phyloP scores from a whole-genome alignment of 2,888 invertebrate genomes.

The Kuschelorhynchus macadamiae region DNA sequence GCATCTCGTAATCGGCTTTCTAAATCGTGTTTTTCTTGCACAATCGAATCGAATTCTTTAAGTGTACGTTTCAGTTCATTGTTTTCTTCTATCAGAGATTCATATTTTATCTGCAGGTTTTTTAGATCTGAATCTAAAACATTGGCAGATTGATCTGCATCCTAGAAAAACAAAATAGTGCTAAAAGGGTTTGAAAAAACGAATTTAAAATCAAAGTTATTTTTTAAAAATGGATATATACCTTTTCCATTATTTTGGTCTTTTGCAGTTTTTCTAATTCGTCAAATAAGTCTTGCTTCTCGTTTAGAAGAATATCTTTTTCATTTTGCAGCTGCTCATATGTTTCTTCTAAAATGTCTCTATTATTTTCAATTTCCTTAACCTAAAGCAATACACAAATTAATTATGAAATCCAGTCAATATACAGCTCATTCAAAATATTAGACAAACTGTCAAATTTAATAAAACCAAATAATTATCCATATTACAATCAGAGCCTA shows the following conservation, averaged over 20 bases:
- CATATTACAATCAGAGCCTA: too few relatives aligned
- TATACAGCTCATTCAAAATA: too few relatives aligned
- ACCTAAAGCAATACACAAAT: slow-evolving; percentile 28
- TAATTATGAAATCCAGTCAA: background rate
- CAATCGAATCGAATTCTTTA: slow-evolving; percentile 56
- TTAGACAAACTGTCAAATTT: too few relatives aligned
- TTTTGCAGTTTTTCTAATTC: slow-evolving; percentile 31
- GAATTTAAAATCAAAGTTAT: too few relatives aligned
- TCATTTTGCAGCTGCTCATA: slow-evolving; percentile 68
- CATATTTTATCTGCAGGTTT: slow-evolving; percentile 54
- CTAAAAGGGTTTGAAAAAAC: too few relatives aligned
- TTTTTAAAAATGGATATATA: too few relatives aligned
- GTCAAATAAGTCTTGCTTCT: slow-evolving; percentile 64
- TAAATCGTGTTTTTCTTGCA: slow-evolving; percentile 60
- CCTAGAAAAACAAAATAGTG: slow-evolving; percentile 2
- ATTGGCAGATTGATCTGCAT: slow-evolving; percentile 23
- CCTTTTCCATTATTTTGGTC: slow-evolving; percentile 8
- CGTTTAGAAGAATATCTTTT: slow-evolving; percentile 69
- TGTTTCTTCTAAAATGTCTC: slow-evolving; percentile 66
- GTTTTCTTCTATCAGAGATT: slow-evolving; percentile 59
- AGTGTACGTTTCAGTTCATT: slow-evolving; percentile 57
- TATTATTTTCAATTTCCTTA: slow-evolving; percentile 69
- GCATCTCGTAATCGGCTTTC: slow-evolving; percentile 56
- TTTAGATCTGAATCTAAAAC: slow-evolving; percentile 35
- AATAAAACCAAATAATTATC: too few relatives aligned